Percentiles rank a stretch among this genome's conserved stretches.
Evolutionary conservation across 1,140 invertebrate genomes (phyloP).

Genomic region (Proales similis): DNA sequence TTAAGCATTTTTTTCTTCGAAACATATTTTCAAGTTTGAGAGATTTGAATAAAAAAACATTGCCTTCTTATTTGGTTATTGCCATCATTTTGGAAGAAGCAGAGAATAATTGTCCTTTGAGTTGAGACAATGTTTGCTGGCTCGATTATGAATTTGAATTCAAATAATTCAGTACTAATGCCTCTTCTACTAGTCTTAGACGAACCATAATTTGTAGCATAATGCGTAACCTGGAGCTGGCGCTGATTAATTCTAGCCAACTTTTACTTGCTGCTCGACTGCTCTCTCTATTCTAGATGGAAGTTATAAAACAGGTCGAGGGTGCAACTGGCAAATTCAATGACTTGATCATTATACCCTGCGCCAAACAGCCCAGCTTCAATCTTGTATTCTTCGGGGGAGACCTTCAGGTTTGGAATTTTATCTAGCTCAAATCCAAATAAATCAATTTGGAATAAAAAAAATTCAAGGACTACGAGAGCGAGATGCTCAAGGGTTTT

Average conservation of each 20-base stretch:
- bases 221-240: background rate
- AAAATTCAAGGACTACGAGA: conserved; percentile 5
- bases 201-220: background rate
- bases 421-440: background rate
- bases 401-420: conserved; percentile 27
- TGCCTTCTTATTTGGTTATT: background rate
- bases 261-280: background rate
- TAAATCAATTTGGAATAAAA: background rate
- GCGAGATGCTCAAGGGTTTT: conserved; percentile 25
- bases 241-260: background rate
- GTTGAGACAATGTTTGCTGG: no score
- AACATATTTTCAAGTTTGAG: background rate
- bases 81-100: background rate
- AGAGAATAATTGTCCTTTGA: no score
- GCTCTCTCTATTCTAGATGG: background rate
- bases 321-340: conserved; percentile 16
- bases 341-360: conserved; percentile 23
- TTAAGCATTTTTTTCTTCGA: background rate
- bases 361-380: background rate
- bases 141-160: no score
- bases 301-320: background rate
- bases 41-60: background rate
- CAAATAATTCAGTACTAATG: no score
- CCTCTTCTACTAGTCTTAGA: no score
- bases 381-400: conserved; percentile 33